A percentile compares a stretch with the other conserved stretches of the same genome.
Conservation (phyloP, 2,797 vertebrate species). For the Phataginus tricuspis region DNA sequence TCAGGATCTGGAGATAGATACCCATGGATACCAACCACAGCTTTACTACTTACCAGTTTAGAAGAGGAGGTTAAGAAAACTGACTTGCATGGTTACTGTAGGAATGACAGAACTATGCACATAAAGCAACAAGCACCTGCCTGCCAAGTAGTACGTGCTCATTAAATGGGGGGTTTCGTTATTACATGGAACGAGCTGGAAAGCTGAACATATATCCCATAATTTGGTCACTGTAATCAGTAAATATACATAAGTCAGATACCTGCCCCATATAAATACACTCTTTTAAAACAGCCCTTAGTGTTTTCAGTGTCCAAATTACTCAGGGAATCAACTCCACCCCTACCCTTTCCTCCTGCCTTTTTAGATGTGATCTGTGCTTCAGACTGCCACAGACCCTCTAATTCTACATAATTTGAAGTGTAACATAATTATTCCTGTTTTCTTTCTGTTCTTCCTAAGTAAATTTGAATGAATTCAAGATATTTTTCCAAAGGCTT, state of each 20-base stretch:
- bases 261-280: not conserved
- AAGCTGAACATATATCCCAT: not conserved
- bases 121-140: not conserved
- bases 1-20: not conserved
- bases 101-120: not conserved
- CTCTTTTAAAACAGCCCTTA: not conserved
- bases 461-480: conserved; percentile 28
- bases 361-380: not conserved
- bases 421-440: not conserved
- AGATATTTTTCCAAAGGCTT: not conserved
- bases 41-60: not conserved
- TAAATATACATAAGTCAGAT: not conserved
- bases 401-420: not conserved
- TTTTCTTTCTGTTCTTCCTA: not conserved
- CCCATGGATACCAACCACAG: not conserved
- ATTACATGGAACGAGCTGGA: not conserved
- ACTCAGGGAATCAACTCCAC: not conserved
- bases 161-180: not conserved
- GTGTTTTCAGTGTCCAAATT: not conserved
- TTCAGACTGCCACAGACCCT: not conserved
- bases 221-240: not conserved
- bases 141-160: not conserved
- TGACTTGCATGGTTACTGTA: not conserved
- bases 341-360: not conserved
- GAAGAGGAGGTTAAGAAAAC: not conserved